A percentile compares a stretch with the other conserved stretches of the same genome.
Evolutionary conservation across 2,113 vertebrate species (phyloP).

Genomic region (Physeter macrocephalus): DNA sequence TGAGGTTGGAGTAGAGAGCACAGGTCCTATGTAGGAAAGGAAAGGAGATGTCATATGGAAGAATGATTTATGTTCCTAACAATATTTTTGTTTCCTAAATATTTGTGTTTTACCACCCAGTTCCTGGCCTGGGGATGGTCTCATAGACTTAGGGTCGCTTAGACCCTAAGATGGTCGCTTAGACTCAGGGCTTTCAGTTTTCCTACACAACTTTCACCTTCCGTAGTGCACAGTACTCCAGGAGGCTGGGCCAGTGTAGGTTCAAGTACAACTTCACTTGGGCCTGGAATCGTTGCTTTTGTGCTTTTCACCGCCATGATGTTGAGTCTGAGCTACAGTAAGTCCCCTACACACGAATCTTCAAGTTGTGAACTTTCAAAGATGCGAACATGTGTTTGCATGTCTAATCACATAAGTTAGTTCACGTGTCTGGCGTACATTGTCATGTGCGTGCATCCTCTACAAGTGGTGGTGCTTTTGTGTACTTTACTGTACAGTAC

Average conservation of each 20-base stretch:
- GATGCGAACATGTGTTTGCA: too few species aligned
- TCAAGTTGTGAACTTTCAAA: too few species aligned
- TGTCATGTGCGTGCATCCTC: too few species aligned
- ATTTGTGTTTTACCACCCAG: neutral
- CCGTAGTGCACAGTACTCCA: neutral
- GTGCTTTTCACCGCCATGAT: neutral
- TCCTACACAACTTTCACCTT: neutral
- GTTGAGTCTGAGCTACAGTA: neutral
- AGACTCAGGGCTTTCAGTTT: neutral
- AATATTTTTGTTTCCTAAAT: neutral
- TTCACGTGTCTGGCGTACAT: too few species aligned
- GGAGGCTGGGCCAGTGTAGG: neutral
- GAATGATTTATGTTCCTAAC: neutral
- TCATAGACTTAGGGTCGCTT: neutral
- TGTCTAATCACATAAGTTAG: too few species aligned
- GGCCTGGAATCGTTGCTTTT: neutral
- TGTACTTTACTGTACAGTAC: too few species aligned
- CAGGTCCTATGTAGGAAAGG: neutral
- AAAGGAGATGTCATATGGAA: neutral
- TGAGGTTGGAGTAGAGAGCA: neutral
- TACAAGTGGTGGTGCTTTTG: too few species aligned
- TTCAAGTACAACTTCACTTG: neutral
- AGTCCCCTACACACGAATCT: too few species aligned
- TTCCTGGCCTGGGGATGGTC: neutral
- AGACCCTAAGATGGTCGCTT: neutral